These are phyloP conservation scores for Drosophila suboccidentalis DNA, from an alignment of 2,888 invertebrate species.

Conservation along the genomic window DNA sequence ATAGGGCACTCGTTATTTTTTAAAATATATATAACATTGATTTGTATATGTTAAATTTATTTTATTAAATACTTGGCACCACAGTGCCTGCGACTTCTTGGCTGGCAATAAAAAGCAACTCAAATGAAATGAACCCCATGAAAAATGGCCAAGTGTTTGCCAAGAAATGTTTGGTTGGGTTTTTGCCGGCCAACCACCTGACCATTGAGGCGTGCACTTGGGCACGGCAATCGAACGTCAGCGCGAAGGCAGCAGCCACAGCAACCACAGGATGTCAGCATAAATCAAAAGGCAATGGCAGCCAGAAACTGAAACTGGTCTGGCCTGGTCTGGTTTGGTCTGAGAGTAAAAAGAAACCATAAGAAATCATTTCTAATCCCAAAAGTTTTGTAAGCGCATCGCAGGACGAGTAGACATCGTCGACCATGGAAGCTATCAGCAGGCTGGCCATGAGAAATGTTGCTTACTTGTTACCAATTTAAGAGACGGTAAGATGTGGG, in stretches of 20 bases:
- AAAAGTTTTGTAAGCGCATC: slow-evolving; percentile 65
- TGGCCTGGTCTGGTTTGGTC: background rate
- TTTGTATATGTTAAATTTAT: background rate
- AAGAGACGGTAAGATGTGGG: slow-evolving; percentile 13
- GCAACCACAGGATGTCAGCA: slow-evolving; percentile 78
- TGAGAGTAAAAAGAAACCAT: slow-evolving; percentile 47
- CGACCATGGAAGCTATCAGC: slow-evolving; percentile 65
- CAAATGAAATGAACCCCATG: slow-evolving; percentile 77
- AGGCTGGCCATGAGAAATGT: slow-evolving; percentile 55
- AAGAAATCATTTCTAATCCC: slow-evolving; percentile 81
- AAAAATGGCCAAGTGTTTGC: slow-evolving; percentile 80
- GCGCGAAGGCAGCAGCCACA: slow-evolving; percentile 21
- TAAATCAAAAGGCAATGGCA: slow-evolving; percentile 79
- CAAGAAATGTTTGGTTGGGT: slow-evolving; percentile 77
- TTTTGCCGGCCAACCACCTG: slow-evolving; percentile 65
- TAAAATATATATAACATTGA: background rate
- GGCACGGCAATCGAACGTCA: slow-evolving; percentile 60
- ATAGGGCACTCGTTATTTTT: background rate
- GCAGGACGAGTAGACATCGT: slow-evolving; percentile 27
- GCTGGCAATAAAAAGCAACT: slow-evolving; percentile 72
- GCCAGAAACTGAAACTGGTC: slow-evolving; percentile 21
- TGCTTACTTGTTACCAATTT: slow-evolving; percentile 66
- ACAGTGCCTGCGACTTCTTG: slow-evolving; percentile 39
- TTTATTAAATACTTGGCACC: slow-evolving; percentile 13
- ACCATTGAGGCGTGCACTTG: slow-evolving; percentile 74